Evolutionary conservation across 2,888 invertebrate genomes (phyloP).

Genomic region (Volucella zonaria): DNA sequence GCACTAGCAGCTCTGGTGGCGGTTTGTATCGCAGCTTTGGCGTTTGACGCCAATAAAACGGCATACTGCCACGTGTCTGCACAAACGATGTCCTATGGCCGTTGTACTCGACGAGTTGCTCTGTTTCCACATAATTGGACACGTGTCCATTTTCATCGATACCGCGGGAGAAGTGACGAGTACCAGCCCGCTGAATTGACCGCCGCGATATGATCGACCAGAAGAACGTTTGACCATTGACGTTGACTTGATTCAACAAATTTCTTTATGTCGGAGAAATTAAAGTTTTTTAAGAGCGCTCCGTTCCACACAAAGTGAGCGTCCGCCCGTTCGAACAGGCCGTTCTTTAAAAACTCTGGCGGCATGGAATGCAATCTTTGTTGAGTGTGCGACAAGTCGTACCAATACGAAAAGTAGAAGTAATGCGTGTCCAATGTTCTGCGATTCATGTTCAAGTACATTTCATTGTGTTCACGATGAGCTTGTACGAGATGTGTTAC

Average conservation of each 20-base stretch:
- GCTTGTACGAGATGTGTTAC: constrained; percentile 92
- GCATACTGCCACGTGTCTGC: constrained; percentile 97
- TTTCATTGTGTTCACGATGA: constrained; percentile 92
- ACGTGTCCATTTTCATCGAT: constrained; percentile 94
- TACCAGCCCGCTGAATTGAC: constrained; percentile 93
- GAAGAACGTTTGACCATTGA: constrained; percentile 92
- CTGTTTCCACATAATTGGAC: constrained; percentile 99
- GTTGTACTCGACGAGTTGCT: constrained; percentile 93
- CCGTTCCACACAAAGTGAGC: constrained; percentile 97
- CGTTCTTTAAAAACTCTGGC: constrained; percentile 91
- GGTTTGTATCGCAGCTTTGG: constrained; percentile 97
- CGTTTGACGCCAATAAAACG: constrained; percentile 95
- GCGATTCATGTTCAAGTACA: constrained; percentile 93
- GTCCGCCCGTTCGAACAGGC: constrained; percentile 91
- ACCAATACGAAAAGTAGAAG: constrained; percentile 96
- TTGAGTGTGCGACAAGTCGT: constrained; percentile 95
- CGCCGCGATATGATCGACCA: constrained; percentile 96
- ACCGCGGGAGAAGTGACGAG: constrained; percentile 94
- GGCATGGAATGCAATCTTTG: constrained; percentile 93
- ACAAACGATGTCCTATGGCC: constrained; percentile 94
- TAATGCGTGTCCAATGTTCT: constrained; percentile 91
- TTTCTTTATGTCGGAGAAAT: constrained; percentile 88
- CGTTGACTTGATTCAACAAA: constrained; percentile 92
- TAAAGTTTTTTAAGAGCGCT: constrained; percentile 89
- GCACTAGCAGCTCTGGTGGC: constrained; percentile 86